Conservation (phyloP, 1,140 invertebrate genomes). For the Palaemon carinicauda region DNA sequence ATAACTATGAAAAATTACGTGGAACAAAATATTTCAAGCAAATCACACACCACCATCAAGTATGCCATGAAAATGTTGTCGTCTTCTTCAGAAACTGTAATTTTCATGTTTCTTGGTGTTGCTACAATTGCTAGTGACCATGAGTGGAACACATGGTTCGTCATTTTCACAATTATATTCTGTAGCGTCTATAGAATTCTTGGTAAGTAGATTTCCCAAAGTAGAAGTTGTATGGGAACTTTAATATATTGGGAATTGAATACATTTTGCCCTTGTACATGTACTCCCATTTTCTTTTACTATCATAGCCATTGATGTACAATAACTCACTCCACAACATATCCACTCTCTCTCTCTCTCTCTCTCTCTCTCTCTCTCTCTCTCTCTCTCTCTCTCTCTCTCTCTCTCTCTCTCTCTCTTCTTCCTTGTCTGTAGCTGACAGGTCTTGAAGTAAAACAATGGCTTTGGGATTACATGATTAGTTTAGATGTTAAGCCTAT, state of each 20-base stretch:
- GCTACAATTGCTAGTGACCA: conserved; percentile 94
- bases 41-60: conserved; percentile 97
- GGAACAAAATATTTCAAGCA: conserved; percentile 95
- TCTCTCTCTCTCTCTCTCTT: too few species aligned
- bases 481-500: too few species aligned
- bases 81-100: conserved; percentile 96
- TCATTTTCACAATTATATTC: conserved; percentile 91
- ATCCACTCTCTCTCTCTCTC: background rate
- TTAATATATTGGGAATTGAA: too few species aligned
- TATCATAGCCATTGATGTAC: too few species aligned
- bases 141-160: conserved; percentile 95
- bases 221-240: too few species aligned
- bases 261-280: too few species aligned
- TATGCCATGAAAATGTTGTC: conserved; percentile 99
- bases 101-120: conserved; percentile 99
- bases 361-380: background rate
- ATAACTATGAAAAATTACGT: conserved; percentile 99
- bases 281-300: too few species aligned
- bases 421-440: too few species aligned
- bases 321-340: too few species aligned
- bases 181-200: conserved; percentile 92
- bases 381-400: conserved; percentile 10
- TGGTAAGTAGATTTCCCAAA: conserved; percentile 71
- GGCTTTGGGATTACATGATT: too few species aligned
- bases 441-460: too few species aligned